These are phyloP conservation scores for Zele albiditarsus DNA, from an alignment of 2,888 invertebrate genomes.

Conservation along the genomic window DNA sequence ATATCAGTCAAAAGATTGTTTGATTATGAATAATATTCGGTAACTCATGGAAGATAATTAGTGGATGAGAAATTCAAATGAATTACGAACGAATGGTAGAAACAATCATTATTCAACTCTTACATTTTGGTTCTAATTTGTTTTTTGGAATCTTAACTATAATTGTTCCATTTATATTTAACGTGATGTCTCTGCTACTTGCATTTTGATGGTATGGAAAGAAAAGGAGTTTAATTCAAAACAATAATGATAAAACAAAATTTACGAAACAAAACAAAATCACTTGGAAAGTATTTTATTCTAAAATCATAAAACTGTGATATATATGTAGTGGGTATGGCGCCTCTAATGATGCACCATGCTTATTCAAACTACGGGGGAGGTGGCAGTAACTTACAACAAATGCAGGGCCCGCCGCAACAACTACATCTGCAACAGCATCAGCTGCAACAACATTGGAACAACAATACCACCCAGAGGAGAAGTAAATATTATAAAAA, in stretches of 20 bases:
- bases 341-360: conserved; percentile 75
- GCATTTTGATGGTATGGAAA: conserved; percentile 53
- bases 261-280: conserved; percentile 26
- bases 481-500: conserved; percentile 73
- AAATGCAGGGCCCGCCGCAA: conserved; percentile 75
- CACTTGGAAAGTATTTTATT: conserved; percentile 35
- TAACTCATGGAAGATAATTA: not conserved
- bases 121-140: not conserved
- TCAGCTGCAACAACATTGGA: conserved; percentile 74
- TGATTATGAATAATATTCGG: not conserved
- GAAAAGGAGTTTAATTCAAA: conserved; percentile 34
- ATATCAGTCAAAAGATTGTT: not conserved
- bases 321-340: conserved; percentile 73
- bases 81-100: conserved; percentile 55
- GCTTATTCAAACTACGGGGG: conserved; percentile 77
- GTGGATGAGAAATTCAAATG: conserved; percentile 22
- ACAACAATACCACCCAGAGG: conserved; percentile 73
- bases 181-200: conserved; percentile 61
- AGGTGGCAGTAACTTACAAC: conserved; percentile 75
- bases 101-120: conserved; percentile 46
- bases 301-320: conserved; percentile 58
- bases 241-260: conserved; percentile 36
- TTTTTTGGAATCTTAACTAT: no score
- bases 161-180: not conserved
- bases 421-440: conserved; percentile 72